A percentile compares a stretch with the other conserved stretches of the same genome.
These are phyloP conservation scores for Fulica atra DNA, from an alignment of 2,113 vertebrate genomes.

Conservation along the genomic window DNA sequence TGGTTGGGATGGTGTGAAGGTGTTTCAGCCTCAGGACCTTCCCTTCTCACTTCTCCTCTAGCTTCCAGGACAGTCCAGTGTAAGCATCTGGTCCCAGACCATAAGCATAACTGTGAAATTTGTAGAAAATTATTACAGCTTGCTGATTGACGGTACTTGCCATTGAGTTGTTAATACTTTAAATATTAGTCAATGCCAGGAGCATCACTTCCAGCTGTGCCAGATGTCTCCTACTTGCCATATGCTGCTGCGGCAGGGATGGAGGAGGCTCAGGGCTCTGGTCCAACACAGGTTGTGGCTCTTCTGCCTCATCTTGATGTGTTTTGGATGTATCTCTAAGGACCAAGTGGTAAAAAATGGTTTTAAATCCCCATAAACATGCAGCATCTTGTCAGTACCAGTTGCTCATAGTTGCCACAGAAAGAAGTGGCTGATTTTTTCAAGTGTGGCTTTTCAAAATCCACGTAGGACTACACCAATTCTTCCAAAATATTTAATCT, in stretches of 20 bases:
- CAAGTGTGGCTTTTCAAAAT: not conserved
- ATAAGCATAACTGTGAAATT: not conserved
- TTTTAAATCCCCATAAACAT: not conserved
- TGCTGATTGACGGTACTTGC: not conserved
- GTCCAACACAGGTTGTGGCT: not conserved
- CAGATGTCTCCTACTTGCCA: not conserved
- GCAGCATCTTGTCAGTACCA: not conserved
- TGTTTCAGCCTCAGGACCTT: not conserved
- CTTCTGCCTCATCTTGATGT: not conserved
- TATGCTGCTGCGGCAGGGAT: accelerated
- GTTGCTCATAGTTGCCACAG: not conserved
- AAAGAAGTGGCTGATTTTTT: not conserved
- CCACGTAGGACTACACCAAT: not conserved
- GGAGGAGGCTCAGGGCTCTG: not conserved
- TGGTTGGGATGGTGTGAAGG: accelerated
- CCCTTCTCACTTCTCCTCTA: accelerated
- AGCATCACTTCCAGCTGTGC: not conserved
- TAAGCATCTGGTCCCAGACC: not conserved
- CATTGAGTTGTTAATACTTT: not conserved
- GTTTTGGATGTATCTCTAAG: not conserved
- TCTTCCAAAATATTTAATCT: not conserved
- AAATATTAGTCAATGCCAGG: not conserved
- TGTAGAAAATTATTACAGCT: not conserved
- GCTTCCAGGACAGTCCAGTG: too few species aligned
- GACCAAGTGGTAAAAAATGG: not conserved